These are phyloP conservation scores for Pluvianellus socialis DNA, from an alignment of 2,113 vertebrate species.

Conservation along the genomic window DNA sequence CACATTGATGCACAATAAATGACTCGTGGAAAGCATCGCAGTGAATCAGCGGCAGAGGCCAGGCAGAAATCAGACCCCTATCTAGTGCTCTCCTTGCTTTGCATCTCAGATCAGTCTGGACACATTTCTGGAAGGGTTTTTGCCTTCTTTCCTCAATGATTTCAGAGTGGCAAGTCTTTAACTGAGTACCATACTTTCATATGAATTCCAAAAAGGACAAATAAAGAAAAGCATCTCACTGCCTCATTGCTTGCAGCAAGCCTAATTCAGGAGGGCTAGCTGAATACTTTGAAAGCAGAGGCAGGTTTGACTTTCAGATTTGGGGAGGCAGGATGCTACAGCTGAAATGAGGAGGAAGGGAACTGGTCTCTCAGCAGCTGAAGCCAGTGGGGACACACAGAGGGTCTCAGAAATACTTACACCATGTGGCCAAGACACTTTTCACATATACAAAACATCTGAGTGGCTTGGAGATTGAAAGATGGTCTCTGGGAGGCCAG, in stretches of 20 bases:
- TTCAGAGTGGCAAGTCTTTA: background rate
- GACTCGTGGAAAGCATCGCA: background rate
- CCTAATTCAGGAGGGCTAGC: background rate
- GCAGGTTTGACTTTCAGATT: background rate
- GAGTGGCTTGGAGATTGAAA: background rate
- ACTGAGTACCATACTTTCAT: background rate
- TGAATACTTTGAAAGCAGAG: background rate
- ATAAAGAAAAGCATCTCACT: background rate
- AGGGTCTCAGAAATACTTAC: background rate
- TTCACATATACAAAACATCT: background rate
- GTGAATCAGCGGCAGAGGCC: conserved; percentile 29
- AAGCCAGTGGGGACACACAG: background rate
- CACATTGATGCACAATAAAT: background rate
- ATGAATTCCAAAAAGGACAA: background rate
- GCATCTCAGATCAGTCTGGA: background rate
- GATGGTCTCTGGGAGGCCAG: background rate
- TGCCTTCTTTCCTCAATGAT: background rate
- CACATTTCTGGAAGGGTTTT: background rate
- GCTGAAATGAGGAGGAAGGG: background rate
- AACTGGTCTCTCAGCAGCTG: background rate
- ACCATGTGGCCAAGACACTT: background rate
- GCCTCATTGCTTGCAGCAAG: background rate
- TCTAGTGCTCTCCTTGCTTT: background rate
- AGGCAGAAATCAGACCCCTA: background rate
- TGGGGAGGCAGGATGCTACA: background rate